Percentiles rank a stretch among this genome's conserved stretches.
Evolutionary conservation across 2,888 invertebrate species (phyloP).

Genomic region (Odontocolon sp.): DNA sequence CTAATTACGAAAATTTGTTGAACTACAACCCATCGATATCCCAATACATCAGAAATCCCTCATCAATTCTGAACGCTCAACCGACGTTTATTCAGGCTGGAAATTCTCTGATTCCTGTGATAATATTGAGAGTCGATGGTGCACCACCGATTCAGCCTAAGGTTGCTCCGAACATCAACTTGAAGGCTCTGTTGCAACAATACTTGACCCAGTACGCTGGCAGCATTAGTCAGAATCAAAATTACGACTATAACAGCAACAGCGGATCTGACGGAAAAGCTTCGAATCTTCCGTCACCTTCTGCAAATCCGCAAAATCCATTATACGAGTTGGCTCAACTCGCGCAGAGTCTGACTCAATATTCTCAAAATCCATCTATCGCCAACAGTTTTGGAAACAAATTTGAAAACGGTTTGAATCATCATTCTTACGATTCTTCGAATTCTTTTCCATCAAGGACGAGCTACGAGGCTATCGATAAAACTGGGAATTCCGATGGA

Average conservation of each 20-base stretch:
- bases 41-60: conserved; percentile 77
- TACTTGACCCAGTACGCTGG: conserved; percentile 76
- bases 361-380: conserved; percentile 58
- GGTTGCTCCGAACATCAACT: conserved; percentile 72
- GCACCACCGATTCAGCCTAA: conserved; percentile 73
- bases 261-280: conserved; percentile 36
- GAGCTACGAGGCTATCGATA: conserved; percentile 60
- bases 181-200: conserved; percentile 76
- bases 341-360: conserved; percentile 67
- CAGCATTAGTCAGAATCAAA: conserved; percentile 61
- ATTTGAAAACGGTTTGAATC: conserved; percentile 27
- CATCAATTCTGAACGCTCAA: conserved; percentile 77
- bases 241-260: conserved; percentile 66
- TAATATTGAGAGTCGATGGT: conserved; percentile 77
- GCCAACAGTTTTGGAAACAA: conserved; percentile 47
- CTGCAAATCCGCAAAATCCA: conserved; percentile 60
- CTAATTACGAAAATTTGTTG: conserved; percentile 72
- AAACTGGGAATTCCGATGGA: background rate
- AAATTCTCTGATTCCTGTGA: conserved; percentile 77
- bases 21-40: conserved; percentile 78
- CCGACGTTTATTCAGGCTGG: conserved; percentile 79
- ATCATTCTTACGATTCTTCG: conserved; percentile 45
- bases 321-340: conserved; percentile 73
- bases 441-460: conserved; percentile 40
- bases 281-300: too few species aligned